phyloP scores from a whole-genome alignment of 2,113 vertebrate species.

The Oxygymnocypris stewartii region DNA sequence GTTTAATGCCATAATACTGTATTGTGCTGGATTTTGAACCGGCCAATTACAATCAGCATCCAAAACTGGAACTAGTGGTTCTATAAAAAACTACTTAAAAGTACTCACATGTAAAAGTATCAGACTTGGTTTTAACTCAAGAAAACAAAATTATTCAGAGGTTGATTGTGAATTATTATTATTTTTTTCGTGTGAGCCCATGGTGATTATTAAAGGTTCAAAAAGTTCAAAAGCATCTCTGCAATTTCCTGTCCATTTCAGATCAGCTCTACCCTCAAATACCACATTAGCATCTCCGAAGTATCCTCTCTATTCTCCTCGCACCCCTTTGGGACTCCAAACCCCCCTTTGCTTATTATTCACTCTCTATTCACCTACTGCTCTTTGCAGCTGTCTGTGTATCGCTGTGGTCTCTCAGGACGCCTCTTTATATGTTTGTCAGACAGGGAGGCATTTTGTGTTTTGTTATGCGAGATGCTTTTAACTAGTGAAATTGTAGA shows the following conservation, averaged over 20 bases:
- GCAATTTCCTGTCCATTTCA: constrained; percentile 64
- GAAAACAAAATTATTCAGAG: neutral
- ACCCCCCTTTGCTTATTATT: constrained; percentile 22
- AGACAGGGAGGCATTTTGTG: neutral
- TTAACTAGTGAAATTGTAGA: neutral
- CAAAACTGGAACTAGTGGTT: neutral
- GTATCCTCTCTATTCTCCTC: constrained; percentile 49
- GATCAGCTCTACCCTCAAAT: constrained; percentile 68
- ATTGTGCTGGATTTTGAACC: neutral
- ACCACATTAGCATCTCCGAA: constrained; percentile 71
- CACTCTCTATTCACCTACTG: constrained; percentile 19
- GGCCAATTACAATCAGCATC: neutral
- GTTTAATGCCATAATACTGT: neutral
- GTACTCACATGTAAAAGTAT: neutral
- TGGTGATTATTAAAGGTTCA: constrained; percentile 58
- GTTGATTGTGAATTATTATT: neutral
- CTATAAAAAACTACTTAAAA: neutral
- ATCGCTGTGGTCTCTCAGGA: neutral
- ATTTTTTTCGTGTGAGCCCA: constrained; percentile 9
- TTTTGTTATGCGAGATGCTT: neutral
- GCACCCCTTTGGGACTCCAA: constrained; percentile 30
- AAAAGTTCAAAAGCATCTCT: constrained; percentile 52
- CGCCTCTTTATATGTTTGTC: constrained; percentile 24
- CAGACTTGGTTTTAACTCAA: neutral
- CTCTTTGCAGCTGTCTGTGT: constrained; percentile 14